These are phyloP conservation scores for Chondrilla cf. caribensis DNA, from an alignment of 37 sponge, comb jelly and placozoan species.

Conservation along the genomic window DNA sequence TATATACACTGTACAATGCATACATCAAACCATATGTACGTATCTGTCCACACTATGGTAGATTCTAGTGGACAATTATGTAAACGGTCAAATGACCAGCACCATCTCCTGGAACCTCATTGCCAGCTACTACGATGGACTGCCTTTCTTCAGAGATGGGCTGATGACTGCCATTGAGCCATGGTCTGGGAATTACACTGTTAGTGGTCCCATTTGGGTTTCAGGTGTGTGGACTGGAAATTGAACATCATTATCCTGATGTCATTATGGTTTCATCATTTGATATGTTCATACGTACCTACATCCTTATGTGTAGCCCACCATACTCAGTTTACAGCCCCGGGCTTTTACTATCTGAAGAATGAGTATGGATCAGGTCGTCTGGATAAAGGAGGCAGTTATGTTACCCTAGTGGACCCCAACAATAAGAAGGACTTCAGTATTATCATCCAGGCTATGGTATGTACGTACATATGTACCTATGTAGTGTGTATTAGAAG, in stretches of 20 bases:
- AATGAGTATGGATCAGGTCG: constrained; percentile 56
- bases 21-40: too few species aligned
- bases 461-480: constrained; percentile 13
- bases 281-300: background rate
- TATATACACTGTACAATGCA: too few species aligned
- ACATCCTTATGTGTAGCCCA: constrained; percentile 45
- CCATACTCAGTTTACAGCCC: constrained; percentile 75
- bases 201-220: constrained; percentile 66
- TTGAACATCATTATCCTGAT: background rate
- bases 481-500: background rate
- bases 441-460: constrained; percentile 81
- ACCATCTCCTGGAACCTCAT: constrained; percentile 84
- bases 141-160: constrained; percentile 64
- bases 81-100: constrained; percentile 74
- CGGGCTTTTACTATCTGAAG: constrained; percentile 59
- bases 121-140: constrained; percentile 78
- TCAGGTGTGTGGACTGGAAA: constrained; percentile 39
- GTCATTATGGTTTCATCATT: too few species aligned
- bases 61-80: constrained; percentile 77
- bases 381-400: constrained; percentile 62
- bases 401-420: constrained; percentile 58
- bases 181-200: constrained; percentile 77
- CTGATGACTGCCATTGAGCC: constrained; percentile 84
- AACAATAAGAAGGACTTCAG: constrained; percentile 49
- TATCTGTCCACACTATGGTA: too few species aligned